Evolutionary conservation across 1,140 invertebrate species (phyloP).

Genomic region (Musca domestica): DNA sequence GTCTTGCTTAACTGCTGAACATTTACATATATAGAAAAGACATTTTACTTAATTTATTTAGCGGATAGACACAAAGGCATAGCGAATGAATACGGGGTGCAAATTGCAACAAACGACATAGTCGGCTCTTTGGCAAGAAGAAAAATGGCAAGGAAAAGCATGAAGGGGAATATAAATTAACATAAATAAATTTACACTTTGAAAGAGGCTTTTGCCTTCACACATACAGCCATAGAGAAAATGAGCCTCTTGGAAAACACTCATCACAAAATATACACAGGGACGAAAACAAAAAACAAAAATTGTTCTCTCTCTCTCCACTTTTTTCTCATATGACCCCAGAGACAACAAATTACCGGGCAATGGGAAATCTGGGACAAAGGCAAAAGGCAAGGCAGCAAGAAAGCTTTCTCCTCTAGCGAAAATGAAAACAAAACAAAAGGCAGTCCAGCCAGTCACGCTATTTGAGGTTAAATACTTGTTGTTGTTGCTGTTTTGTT

Average conservation of each 20-base stretch:
- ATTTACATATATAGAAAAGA: slow-evolving; percentile 15
- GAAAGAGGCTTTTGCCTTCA: not conserved
- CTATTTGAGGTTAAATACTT: slow-evolving; percentile 21
- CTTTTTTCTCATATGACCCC: too few species aligned
- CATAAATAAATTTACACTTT: slow-evolving; percentile 19
- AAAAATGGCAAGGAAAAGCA: not conserved
- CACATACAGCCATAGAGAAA: too few species aligned
- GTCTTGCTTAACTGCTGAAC: too few species aligned
- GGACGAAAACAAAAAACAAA: not conserved
- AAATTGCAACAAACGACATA: too few species aligned
- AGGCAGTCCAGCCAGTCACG: not conserved
- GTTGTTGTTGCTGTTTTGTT: not conserved
- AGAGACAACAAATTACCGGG: not conserved
- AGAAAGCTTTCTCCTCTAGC: not conserved
- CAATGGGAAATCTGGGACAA: not conserved
- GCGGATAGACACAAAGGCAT: not conserved
- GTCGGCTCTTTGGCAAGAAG: not conserved
- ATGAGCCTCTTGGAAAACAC: too few species aligned
- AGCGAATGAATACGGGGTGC: too few species aligned
- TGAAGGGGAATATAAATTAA: slow-evolving; percentile 24
- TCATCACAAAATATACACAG: not conserved
- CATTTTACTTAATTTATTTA: slow-evolving; percentile 22
- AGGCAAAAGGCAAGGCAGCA: not conserved
- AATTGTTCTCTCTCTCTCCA: too few species aligned
- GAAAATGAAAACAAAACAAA: slow-evolving; percentile 6